Conservation (phyloP, 2,113 vertebrate genomes). For the Cacatua alba region DNA sequence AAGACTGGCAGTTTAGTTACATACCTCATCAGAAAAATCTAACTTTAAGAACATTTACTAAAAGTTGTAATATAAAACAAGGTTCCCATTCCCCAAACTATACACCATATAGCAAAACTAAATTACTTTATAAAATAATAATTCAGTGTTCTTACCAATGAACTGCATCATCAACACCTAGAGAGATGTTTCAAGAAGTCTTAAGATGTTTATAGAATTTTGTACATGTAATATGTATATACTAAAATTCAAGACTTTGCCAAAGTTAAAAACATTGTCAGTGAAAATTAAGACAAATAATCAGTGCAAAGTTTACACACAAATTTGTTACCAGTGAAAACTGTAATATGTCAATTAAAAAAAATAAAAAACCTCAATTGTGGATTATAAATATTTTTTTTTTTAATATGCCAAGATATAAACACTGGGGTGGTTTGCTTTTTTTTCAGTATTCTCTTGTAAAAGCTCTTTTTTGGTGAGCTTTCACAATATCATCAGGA, state of each 20-base stretch:
- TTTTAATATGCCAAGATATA: constrained; percentile 7
- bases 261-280: constrained; percentile 33
- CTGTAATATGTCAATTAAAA: constrained; percentile 32
- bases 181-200: neutral
- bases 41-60: neutral
- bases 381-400: neutral
- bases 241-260: neutral
- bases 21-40: neutral
- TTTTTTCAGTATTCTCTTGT: constrained; percentile 73
- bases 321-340: constrained; percentile 59
- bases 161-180: neutral
- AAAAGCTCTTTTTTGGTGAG: constrained; percentile 90
- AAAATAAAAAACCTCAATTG: constrained; percentile 27
- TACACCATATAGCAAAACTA: neutral
- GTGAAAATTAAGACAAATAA: constrained; percentile 32
- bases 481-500: constrained; percentile 93
- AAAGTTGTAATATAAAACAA: neutral
- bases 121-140: constrained; percentile 7
- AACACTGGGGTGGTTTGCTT: neutral
- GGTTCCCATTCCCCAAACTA: neutral
- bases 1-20: neutral
- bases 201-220: neutral
- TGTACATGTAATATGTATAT: neutral
- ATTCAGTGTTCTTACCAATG: neutral
- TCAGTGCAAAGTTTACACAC: constrained; percentile 69